These are phyloP conservation scores for Equus przewalskii DNA, from an alignment of 2,113 vertebrate species.

Conservation along the genomic window DNA sequence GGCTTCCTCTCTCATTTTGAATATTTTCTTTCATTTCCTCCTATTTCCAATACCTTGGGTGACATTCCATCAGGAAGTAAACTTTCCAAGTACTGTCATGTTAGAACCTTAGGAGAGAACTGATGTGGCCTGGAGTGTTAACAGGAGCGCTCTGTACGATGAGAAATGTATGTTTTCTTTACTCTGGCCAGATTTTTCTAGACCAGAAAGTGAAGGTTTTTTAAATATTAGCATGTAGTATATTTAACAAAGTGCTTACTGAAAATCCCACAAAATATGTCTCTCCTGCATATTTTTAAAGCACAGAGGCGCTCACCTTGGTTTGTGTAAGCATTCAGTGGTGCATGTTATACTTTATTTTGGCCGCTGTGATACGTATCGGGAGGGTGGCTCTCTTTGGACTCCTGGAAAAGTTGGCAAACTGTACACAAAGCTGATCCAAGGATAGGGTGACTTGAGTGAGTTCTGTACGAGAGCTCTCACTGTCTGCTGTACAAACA, in stretches of 20 bases:
- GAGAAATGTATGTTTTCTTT: constrained; percentile 85
- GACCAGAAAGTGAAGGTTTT: constrained; percentile 80
- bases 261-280: constrained; percentile 85
- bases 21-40: constrained; percentile 77
- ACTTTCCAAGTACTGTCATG: constrained; percentile 76
- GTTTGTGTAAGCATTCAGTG: constrained; percentile 73
- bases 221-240: constrained; percentile 83
- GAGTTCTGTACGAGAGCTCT: constrained; percentile 72
- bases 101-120: constrained; percentile 76
- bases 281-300: constrained; percentile 79
- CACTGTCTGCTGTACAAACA: constrained; percentile 81
- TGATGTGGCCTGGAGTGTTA: constrained; percentile 82
- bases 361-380: constrained; percentile 66
- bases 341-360: constrained; percentile 78
- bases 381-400: constrained; percentile 79
- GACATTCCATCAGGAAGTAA: constrained; percentile 74
- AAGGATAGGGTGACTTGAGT: constrained; percentile 83
- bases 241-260: constrained; percentile 86
- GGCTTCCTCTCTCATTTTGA: constrained; percentile 69
- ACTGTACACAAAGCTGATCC: constrained; percentile 72
- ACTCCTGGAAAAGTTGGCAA: constrained; percentile 77
- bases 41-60: constrained; percentile 62
- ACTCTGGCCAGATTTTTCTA: constrained; percentile 78
- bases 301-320: constrained; percentile 73
- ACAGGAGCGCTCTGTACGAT: constrained; percentile 82